These are phyloP conservation scores for Ficedula albicollis DNA, from an alignment of 2,797 vertebrate species.

Conservation along the genomic window DNA sequence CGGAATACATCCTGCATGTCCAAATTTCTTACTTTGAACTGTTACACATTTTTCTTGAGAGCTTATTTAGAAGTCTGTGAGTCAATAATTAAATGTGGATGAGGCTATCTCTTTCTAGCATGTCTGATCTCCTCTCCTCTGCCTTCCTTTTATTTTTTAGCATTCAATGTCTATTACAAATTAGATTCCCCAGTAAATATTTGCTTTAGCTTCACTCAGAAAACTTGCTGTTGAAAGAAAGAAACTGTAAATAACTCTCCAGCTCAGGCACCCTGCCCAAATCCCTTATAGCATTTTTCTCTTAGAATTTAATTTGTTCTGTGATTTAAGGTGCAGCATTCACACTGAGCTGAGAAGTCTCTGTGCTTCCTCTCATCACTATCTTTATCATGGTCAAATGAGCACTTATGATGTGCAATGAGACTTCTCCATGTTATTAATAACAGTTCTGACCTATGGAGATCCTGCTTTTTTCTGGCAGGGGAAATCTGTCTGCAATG, in stretches of 20 bases:
- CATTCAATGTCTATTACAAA: background rate
- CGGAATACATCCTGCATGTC: background rate
- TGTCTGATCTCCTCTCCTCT: background rate
- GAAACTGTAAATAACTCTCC: slow-evolving; percentile 6
- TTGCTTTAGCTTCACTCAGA: background rate
- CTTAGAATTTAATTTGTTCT: slow-evolving; percentile 1
- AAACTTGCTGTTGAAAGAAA: slow-evolving; percentile 1
- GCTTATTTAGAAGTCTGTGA: background rate
- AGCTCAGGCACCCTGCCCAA: background rate
- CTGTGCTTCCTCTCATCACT: background rate
- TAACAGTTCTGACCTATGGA: background rate
- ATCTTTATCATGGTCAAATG: slow-evolving; percentile 6
- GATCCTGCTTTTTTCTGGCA: background rate
- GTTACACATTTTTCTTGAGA: background rate
- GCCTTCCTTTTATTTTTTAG: background rate
- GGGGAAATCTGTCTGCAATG: background rate
- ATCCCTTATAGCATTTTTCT: background rate
- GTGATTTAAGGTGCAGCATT: slow-evolving; percentile 17
- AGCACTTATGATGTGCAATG: background rate
- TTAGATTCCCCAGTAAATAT: background rate
- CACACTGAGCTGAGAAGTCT: background rate
- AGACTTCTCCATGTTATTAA: background rate
- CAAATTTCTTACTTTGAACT: background rate
- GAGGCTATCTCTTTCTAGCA: background rate
- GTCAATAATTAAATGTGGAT: background rate